Evolutionary conservation across 23 tunicate species (phyloP), one percentile per base, ranked within the genome.

Genomic region (Corella eumyota): DNA sequence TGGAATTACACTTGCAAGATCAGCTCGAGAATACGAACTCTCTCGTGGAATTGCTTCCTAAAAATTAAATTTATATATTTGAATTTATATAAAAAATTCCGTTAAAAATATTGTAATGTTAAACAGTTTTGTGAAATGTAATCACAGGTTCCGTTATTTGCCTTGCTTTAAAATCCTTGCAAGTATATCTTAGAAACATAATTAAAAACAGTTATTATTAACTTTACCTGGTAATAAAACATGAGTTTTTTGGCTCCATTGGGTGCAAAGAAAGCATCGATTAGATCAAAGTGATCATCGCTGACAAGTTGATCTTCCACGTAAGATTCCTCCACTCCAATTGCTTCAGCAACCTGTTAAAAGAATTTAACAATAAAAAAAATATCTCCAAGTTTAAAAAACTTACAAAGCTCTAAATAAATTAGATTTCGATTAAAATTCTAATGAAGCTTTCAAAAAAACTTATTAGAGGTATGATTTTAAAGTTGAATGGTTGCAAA

Each of bases 211-310:
- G n/a, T n/a, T n/a, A n/a, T n/a, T n/a, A n/a, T n/a, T n/a, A n/a
- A n/a, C n/a, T 30, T 24, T 23, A 74, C 93, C 77, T 83, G 93
- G 45, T 75, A 68, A 61, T 75, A 83, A 30, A 77, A 83, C 93
- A 83, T 83, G 32, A 83, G 71, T 50, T 83, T 83, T 50, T 59
- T 83, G 27, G 83, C 33, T 7, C 93, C 93, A 47, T 69, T 69
- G 19, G 66, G 60, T 32, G 58, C 75, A 52, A 83, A 83, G 70
- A 83, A 83, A 1, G 45, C 25, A 23, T 83, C 93, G n/a, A 83
- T 60, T 30, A 69, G 51, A 30, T 83, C 76, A 40, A 77, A 83
- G 22, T 61, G 76, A 32, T 83, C 93, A 34, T 83, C 93, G 58
- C 83, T 36, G 36, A 83, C 85, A 6, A 78, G 61, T 32, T 78